Conservation (phyloP, 1,140 invertebrate species). For the Gonioctena quinquepunctata region DNA sequence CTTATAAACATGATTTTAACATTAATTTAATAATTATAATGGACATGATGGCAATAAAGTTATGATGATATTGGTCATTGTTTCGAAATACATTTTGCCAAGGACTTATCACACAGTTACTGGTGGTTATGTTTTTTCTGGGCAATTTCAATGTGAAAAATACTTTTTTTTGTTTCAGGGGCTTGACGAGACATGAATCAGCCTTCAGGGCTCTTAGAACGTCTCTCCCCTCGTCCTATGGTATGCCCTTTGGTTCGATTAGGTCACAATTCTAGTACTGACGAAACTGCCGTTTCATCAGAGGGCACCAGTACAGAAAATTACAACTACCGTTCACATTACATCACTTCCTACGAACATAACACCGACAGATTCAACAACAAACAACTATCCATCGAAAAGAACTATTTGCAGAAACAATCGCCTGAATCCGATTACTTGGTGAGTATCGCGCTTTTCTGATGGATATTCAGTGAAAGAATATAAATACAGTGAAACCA, state of each 20-base stretch:
- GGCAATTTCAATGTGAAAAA: too few relatives aligned
- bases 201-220: conserved; percentile 44
- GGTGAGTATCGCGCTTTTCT: conserved; percentile 21
- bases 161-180: conserved; percentile 30
- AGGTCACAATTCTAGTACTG: conserved; percentile 55
- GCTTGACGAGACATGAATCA: conserved; percentile 45
- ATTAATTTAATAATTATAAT: too few relatives aligned
- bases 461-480: too few relatives aligned
- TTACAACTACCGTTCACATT: conserved; percentile 28
- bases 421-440: conserved; percentile 29
- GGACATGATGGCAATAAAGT: too few relatives aligned
- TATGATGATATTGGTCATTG: too few relatives aligned
- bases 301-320: conserved; percentile 30
- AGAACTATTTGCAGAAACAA: conserved; percentile 22
- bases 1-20: too few relatives aligned
- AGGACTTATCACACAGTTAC: too few relatives aligned
- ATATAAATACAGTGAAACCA: too few relatives aligned
- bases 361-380: conserved; percentile 25
- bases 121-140: too few relatives aligned
- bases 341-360: conserved; percentile 25
- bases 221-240: conserved; percentile 54
- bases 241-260: conserved; percentile 65
- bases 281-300: conserved; percentile 33
- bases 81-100: too few relatives aligned
- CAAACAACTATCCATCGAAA: conserved; percentile 11